Evolutionary conservation across 2,797 vertebrate species (phyloP), one percentile per base, ranked within the genome.

Genomic region (Valencia hispanica): DNA sequence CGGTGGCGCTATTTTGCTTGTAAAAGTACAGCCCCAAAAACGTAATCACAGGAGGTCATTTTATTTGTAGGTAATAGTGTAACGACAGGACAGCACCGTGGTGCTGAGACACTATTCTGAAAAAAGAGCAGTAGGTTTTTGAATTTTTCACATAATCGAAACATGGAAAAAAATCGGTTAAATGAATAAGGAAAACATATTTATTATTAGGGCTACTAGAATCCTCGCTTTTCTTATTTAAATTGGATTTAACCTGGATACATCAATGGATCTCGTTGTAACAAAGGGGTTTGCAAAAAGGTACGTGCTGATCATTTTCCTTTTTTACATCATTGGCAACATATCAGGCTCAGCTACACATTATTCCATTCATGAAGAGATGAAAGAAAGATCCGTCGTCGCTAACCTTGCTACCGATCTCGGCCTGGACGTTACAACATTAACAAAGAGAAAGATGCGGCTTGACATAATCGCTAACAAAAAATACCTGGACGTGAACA

Each of bases 301-400:
- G 77, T 87, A 75, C 47, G 78, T 91, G 3, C 53, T 43, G 2
- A 2, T 59, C 5, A 66, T 89, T 30, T 1, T 92, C 72, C 9
- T 91, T 0, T 75, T 12, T 45, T 51, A 75, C 6, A 45, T 68
- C 5, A 6, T 84, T 36, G n/a, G 47, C 25, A 17, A 50, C 0
- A 79, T 47, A 0, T 83, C 90, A 20, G 12, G 14, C 22, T 74
- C 92, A 27, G 93, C 94, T 27, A 92, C 88, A 25, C 94, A 92
- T 43, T 96, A 96, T 82, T 94, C 95, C 4, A 72, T 95, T 2
- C 75, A 87, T 0, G 95, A 96, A 66, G 95, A 96, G 87, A 89
- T 93, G 88, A 93, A 94, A 59, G 90, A 88, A 73, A 93, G 94
- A 1, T 94, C 89, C 0, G 88, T 95, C 18, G 93, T 96, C 34